Percentiles rank a stretch among this genome's conserved stretches.
Evolutionary conservation across 92 coral and sea anemone genomes (phyloP).

Genomic region (Epizoanthus stellaris): DNA sequence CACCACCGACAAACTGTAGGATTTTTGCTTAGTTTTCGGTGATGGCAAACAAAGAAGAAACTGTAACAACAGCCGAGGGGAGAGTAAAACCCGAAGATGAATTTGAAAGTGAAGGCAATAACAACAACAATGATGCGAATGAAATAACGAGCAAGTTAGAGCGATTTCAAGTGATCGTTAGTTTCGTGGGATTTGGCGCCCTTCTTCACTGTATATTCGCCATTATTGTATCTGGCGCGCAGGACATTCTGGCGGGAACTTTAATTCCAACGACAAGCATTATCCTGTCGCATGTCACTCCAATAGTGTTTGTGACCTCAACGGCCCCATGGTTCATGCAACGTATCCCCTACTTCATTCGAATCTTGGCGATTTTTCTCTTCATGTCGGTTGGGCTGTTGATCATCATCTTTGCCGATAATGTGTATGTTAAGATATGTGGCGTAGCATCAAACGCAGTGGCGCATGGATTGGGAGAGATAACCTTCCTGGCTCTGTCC

Average conservation of each 20-base stretch:
- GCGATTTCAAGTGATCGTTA: slow-evolving; percentile 62
- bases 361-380: slow-evolving; percentile 68
- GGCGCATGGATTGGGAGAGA: slow-evolving; percentile 86
- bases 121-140: slow-evolving; percentile 7
- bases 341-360: slow-evolving; percentile 71
- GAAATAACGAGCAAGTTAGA: slow-evolving; percentile 47
- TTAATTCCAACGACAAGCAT: slow-evolving; percentile 79
- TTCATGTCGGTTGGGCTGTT: slow-evolving; percentile 78
- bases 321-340: slow-evolving; percentile 86
- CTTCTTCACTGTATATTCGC: slow-evolving; percentile 71
- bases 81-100: too few relatives aligned
- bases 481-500: slow-evolving; percentile 77
- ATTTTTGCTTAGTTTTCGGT: too few relatives aligned
- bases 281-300: slow-evolving; percentile 77
- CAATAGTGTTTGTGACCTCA: slow-evolving; percentile 69
- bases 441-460: slow-evolving; percentile 82
- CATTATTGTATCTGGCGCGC: slow-evolving; percentile 76
- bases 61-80: too few relatives aligned
- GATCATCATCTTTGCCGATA: slow-evolving; percentile 64
- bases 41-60: too few relatives aligned
- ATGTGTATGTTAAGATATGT: slow-evolving; percentile 71
- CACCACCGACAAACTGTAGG: too few relatives aligned
- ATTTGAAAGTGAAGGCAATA: too few relatives aligned
- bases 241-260: slow-evolving; percentile 86
- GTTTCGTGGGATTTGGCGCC: slow-evolving; percentile 76